Evolutionary conservation across 2,113 vertebrate genomes (phyloP).

Genomic region (Crotophaga sulcirostris): DNA sequence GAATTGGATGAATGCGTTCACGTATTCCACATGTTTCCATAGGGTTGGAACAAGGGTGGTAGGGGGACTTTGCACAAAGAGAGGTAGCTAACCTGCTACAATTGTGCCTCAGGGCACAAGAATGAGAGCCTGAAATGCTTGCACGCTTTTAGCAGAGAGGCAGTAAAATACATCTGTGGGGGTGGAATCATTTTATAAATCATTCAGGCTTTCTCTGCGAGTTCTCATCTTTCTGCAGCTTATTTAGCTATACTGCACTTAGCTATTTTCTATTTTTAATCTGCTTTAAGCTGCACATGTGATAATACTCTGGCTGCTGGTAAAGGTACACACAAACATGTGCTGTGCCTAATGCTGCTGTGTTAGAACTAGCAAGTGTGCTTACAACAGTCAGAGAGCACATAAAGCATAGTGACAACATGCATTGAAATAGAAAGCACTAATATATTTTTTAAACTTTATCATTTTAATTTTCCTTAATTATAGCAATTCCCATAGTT

Average conservation of each 20-base stretch:
- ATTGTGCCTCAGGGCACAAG: not conserved
- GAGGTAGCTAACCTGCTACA: not conserved
- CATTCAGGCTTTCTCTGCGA: constrained; percentile 28
- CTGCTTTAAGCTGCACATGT: constrained; percentile 25
- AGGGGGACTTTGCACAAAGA: not conserved
- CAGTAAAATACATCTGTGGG: not conserved
- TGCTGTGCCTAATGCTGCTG: not conserved
- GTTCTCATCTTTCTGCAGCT: not conserved
- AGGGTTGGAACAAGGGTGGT: not conserved
- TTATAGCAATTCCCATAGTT: not conserved
- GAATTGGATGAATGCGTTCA: accelerated
- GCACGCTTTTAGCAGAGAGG: not conserved
- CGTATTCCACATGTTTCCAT: not conserved
- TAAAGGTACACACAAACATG: not conserved
- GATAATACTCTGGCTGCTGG: not conserved
- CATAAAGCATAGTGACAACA: accelerated
- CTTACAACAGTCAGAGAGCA: not conserved
- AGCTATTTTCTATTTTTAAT: constrained; percentile 26
- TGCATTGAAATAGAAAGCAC: not conserved
- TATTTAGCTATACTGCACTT: not conserved
- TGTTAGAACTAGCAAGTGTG: not conserved
- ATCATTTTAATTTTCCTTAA: not conserved
- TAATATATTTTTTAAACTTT: not conserved
- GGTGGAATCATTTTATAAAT: constrained; percentile 24
- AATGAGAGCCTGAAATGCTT: not conserved